These are phyloP conservation scores for Plodia interpunctella DNA, from an alignment of 1,140 invertebrate genomes.

Conservation along the genomic window DNA sequence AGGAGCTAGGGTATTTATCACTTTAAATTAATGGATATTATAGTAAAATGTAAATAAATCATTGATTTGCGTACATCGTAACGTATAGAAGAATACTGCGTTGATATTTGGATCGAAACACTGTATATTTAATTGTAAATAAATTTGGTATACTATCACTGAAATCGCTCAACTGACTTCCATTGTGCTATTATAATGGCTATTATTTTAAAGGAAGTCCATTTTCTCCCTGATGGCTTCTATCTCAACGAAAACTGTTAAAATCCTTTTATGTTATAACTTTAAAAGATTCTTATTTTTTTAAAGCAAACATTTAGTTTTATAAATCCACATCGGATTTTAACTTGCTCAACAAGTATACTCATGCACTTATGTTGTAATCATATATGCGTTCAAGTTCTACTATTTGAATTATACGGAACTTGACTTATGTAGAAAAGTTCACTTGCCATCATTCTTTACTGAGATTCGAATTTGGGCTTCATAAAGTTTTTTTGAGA, in stretches of 20 bases:
- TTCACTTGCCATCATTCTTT: too few species aligned
- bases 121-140: constrained; percentile 37
- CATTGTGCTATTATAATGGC: constrained; percentile 25
- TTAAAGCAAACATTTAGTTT: background rate
- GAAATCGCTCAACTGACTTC: constrained; percentile 34
- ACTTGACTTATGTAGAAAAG: background rate
- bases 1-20: too few species aligned
- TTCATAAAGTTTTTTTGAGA: too few species aligned
- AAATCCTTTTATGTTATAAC: background rate
- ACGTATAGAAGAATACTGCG: background rate
- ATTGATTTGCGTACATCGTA: background rate
- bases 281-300: background rate
- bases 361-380: background rate
- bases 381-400: background rate
- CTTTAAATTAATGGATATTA: too few species aligned
- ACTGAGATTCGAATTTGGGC: too few species aligned
- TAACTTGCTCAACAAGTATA: background rate
- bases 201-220: constrained; percentile 28
- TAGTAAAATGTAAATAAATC: too few species aligned
- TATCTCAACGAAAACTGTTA: background rate
- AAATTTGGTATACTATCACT: constrained; percentile 25
- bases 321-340: background rate
- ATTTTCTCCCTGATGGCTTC: constrained; percentile 25
- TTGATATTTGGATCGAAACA: too few species aligned
- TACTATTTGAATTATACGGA: background rate